Evolutionary conservation across 2,888 invertebrate species (phyloP).

Genomic region (Morpho deidamia): DNA sequence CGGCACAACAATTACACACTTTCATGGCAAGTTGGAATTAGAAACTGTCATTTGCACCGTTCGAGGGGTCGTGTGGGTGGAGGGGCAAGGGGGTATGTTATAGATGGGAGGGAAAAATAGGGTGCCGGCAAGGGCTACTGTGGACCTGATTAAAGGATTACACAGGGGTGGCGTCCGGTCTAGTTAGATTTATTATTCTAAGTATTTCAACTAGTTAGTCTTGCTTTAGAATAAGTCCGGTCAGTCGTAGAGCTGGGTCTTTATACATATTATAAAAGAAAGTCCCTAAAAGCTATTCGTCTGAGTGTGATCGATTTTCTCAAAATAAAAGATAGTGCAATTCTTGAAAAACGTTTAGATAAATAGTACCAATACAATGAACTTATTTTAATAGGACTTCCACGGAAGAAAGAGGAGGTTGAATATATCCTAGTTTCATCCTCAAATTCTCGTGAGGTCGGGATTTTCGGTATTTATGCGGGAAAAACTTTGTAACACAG

Average conservation of each 20-base stretch:
- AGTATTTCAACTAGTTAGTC: constrained; percentile 72
- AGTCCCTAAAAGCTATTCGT: too few species aligned
- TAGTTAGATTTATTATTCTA: constrained; percentile 76
- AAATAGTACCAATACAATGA: too few species aligned
- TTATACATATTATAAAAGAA: too few species aligned
- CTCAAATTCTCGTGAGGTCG: too few species aligned
- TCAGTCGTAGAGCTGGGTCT: not conserved
- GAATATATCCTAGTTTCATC: too few species aligned
- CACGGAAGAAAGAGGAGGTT: too few species aligned
- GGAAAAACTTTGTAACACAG: too few species aligned
- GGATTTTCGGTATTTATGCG: too few species aligned
- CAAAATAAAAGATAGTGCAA: too few species aligned
- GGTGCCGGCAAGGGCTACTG: constrained; percentile 73
- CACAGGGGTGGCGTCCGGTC: constrained; percentile 70
- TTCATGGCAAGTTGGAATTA: constrained; percentile 79
- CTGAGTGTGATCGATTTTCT: too few species aligned
- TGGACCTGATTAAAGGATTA: constrained; percentile 78
- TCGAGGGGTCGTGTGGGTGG: constrained; percentile 52
- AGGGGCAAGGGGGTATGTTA: constrained; percentile 37
- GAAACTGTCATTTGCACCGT: constrained; percentile 80
- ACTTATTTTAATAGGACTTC: too few species aligned
- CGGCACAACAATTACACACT: constrained; percentile 78
- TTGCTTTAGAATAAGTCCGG: constrained; percentile 34
- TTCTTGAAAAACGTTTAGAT: too few species aligned
- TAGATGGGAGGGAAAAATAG: constrained; percentile 67